Evolutionary conservation across 2,888 invertebrate species (phyloP).

Genomic region (Atethmia centrago): DNA sequence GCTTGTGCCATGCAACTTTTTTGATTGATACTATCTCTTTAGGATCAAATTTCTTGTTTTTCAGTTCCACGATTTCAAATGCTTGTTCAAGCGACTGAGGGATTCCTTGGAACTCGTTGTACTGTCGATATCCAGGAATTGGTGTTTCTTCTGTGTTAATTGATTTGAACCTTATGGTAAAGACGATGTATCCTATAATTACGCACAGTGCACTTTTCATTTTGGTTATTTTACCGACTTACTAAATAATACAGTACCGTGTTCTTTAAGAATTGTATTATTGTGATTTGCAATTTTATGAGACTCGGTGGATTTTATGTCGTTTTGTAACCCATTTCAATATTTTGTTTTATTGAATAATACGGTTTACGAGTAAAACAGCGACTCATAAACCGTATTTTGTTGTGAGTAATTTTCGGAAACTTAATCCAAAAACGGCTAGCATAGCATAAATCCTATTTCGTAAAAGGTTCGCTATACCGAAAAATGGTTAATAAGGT

Average conservation of each 20-base stretch:
- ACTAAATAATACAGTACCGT: too few relatives aligned
- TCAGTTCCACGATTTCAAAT: background rate
- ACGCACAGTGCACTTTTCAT: slow-evolving; percentile 22
- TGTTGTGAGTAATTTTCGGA: too few relatives aligned
- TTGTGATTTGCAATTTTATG: background rate
- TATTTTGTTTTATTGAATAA: background rate
- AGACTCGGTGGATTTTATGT: background rate
- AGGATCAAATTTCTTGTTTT: background rate
- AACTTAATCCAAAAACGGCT: too few relatives aligned
- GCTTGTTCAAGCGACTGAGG: background rate
- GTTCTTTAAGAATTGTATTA: background rate
- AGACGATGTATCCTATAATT: background rate
- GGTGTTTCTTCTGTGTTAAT: background rate
- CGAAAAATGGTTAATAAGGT: too few relatives aligned
- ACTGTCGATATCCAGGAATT: slow-evolving; percentile 6
- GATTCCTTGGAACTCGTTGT: slow-evolving; percentile 3
- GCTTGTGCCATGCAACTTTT: background rate
- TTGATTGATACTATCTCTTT: background rate
- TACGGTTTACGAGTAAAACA: too few relatives aligned
- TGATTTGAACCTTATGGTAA: slow-evolving; percentile 1
- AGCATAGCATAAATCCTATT: too few relatives aligned
- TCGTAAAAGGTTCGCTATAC: too few relatives aligned
- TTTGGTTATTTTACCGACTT: background rate
- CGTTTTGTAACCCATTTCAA: background rate
- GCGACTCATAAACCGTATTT: background rate